Base-by-base conservation (phyloP, 2,888 invertebrate genomes). In the Drepanosiphum platanoidis region DNA sequence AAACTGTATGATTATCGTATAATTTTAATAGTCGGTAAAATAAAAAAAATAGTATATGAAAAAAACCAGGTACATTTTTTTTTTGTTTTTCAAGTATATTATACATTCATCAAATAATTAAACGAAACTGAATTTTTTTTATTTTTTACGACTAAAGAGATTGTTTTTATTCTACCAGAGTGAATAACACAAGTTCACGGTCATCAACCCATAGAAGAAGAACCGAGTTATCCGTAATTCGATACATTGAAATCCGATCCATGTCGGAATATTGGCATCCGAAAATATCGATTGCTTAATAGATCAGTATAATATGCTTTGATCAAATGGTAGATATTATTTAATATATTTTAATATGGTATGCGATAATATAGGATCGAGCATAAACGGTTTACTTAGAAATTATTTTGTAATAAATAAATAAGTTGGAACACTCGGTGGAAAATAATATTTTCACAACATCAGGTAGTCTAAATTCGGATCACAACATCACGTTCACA, bases 271-370 rank as follows among this genome's bases (percentile, higher is more conserved):
- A 81, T 72, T 81, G 32, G 58, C 81, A 27, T 82, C 36, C 39
- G 8, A 82, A 81, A 81, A 81, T 81, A 81, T 82, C 71, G 39
- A 42, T 82, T 82, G 61, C 81, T 72, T 61, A 82, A 82, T 61
- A 42, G n/a, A 32, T 61, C 22, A 22, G 27, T 32, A 8, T 42
- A 13, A 42, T 39, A 39, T 39, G 42, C 22, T 18, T 52, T 52
- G 52, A 46, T 46, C 18, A 18, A 52, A 22, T 52, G 22, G 18
- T 52, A n/a, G n/a, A n/a, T n/a, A 52, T 22, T 18, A 3, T 22
- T 52, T 52, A 52, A 3, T 52, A 52, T 18, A 52, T 52, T 52
- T 52, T n/a, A n/a, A n/a, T n/a, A n/a, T n/a, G n/a, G 8, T 52
- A 34, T 27, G 22, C 42, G 18, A 61, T 15, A 30, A 52, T 22